Percentiles rank a stretch among this genome's conserved stretches.
phyloP scores from a whole-genome alignment of 2,113 vertebrate genomes.

The Phyllostomus hastatus region DNA sequence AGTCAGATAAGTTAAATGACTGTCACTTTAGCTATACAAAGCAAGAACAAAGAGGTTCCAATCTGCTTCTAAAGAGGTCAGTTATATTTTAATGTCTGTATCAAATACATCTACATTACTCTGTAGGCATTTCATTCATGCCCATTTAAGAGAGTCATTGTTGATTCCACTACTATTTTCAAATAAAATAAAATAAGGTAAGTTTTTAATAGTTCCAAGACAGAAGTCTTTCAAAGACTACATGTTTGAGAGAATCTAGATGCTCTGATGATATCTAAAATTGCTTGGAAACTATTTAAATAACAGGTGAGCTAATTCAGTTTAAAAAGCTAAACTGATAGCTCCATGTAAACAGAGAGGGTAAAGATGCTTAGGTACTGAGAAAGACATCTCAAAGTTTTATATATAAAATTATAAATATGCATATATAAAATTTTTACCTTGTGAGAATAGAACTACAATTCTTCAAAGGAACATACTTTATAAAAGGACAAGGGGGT shows the following conservation, averaged over 20 bases:
- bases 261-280: constrained; percentile 39
- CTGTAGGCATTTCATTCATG: constrained; percentile 4
- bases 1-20: constrained; percentile 50
- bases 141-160: constrained; percentile 40
- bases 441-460: constrained; percentile 19
- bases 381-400: background rate
- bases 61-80: constrained; percentile 44
- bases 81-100: constrained; percentile 60
- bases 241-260: constrained; percentile 39
- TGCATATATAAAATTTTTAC: background rate
- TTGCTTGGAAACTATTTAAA: constrained; percentile 44
- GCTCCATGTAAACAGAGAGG: constrained; percentile 45
- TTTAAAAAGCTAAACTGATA: constrained; percentile 51
- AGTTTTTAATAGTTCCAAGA: constrained; percentile 53
- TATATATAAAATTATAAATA: background rate
- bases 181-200: constrained; percentile 32
- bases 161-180: background rate
- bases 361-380: background rate
- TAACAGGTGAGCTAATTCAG: constrained; percentile 49
- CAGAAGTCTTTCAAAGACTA: constrained; percentile 47
- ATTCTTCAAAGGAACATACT: constrained; percentile 25
- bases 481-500: background rate
- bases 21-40: constrained; percentile 59
- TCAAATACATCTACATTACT: constrained; percentile 49
- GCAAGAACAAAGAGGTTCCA: constrained; percentile 40